Evolutionary conservation across 2,888 invertebrate genomes (phyloP), one percentile per base, ranked within the genome.

Genomic region (Zeuzera pyrina): DNA sequence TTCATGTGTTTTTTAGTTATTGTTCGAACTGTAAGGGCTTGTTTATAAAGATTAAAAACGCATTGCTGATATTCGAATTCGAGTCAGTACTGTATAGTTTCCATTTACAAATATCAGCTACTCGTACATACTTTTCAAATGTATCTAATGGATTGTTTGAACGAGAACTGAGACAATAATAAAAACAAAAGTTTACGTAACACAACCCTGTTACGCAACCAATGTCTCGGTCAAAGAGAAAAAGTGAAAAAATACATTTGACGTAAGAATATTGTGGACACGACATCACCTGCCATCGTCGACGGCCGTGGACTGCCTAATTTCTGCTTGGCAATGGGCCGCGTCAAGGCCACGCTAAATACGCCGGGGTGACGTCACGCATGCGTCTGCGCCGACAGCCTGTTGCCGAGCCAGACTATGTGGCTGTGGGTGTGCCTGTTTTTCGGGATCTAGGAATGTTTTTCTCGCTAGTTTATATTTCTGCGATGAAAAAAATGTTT

Each of bases 261-360:
- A 52, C 53, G 59, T 55, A 50, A 61, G 54, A 58, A 54, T 47
- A 48, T 43, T 50, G 46, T 57, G 55, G 60, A 59, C 57, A 55
- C 52, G 56, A 36, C 38, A 34, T 35, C 49, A 47, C 54, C 49
- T 57, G 54, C 11, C 4, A 28, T 15, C 23, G 35, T 38, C 36
- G 36, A 42, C 34, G 37, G 31, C 33, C 37, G 41, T 33, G 38
- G 34, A 36, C 52, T 46, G 61, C 59, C 71, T 57, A 76, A 71
- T 69, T 52, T 68, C 64, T 60, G 57, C 61, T 61, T 68, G 77
- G 77, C 79, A 79, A 76, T 78, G 81, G 64, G 61, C 58, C 46
- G 49, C 56, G 57, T 52, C 78, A 81, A 81, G 81, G 81, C 72
- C 56, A 45, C 42, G 49, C 64, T 65, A 66, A 63, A 72, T 64